These are phyloP conservation scores for Leptatherina wallacei DNA, from an alignment of 2,797 vertebrate species.

Conservation along the genomic window DNA sequence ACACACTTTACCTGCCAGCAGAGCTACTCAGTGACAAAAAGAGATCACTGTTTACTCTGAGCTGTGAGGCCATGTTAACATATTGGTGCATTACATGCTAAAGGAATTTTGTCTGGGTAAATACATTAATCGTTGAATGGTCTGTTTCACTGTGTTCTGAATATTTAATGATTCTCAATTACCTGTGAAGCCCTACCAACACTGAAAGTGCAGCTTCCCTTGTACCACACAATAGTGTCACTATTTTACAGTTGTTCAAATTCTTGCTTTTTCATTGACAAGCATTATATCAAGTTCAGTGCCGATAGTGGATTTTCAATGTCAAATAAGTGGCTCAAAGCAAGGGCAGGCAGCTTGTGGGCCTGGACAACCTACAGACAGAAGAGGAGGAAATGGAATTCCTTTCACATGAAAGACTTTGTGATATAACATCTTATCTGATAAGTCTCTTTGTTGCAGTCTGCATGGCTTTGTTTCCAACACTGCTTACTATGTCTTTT, in stretches of 20 bases:
- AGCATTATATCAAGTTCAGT: conserved; percentile 61
- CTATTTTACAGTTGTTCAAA: conserved; percentile 29
- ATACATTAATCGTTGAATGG: conserved; percentile 43
- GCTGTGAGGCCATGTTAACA: conserved; percentile 40
- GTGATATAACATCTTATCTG: conserved; percentile 64
- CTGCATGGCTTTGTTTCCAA: conserved; percentile 53
- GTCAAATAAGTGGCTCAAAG: conserved; percentile 63
- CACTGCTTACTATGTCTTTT: conserved; percentile 51
- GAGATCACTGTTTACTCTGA: conserved; percentile 27
- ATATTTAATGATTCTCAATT: conserved; percentile 53
- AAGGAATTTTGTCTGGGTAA: conserved; percentile 46
- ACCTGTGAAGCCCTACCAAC: conserved; percentile 22
- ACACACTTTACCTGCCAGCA: conserved; percentile 19
- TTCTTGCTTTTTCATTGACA: conserved; percentile 36
- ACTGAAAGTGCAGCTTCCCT: background rate
- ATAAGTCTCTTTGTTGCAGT: conserved; percentile 63
- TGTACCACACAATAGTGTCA: background rate
- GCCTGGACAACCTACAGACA: conserved; percentile 44
- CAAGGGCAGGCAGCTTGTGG: conserved; percentile 60
- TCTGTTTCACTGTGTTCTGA: conserved; percentile 30
- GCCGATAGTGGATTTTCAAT: conserved; percentile 67
- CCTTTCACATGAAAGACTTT: conserved; percentile 56
- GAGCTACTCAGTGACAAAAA: conserved; percentile 26
- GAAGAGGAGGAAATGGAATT: conserved; percentile 60
- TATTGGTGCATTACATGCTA: conserved; percentile 41